Evolutionary conservation across 2,888 invertebrate species (phyloP), one percentile per base, ranked within the genome.

Genomic region (Agrilus mali): DNA sequence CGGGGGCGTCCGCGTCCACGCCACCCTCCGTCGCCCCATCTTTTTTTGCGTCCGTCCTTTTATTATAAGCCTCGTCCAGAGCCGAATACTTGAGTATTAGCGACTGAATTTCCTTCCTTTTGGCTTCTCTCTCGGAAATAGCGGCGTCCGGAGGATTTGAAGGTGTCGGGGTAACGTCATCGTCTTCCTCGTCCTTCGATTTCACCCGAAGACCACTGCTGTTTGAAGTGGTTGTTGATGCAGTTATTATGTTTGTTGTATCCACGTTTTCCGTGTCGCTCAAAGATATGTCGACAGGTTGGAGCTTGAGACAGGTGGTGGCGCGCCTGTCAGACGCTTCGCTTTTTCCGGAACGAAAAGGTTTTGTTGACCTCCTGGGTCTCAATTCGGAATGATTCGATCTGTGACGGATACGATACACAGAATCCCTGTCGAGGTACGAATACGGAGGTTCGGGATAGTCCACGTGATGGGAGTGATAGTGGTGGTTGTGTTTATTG

Each of bases 61-160:
- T 27, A 61, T 66, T 77, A 63, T 80, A 82, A 44, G 76, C 76
- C 57, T 84, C 83, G 55, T 85, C 85, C 51, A 86, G 68, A 37
- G 83, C 84, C 27, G 85, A 80, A 63, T 88, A 88, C 63, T 87
- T 88, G 72, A 82, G 74, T 47, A 87, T 86, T 46, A 89, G 70
- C 55, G 81, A 80, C 62, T 86, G 83, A 46, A 86, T 86, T 60
- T 89, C 88, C 58, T 87, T 87, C 33, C 88, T 75, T 55, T 82
- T 80, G 8, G 82, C 82, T 61, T 86, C 86, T 36, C 88, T 73
- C 52, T 88, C 87, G 51, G 75, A 74, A 17, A 73, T 70, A 47
- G 71, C 71, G 10, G 27, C 27, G 10, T 27, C 27, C 58, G 80
- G 80, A 2, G 62, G 58, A 38, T 69, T 69, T 33, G 71, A 69